These are phyloP conservation scores for Acrossocheilus wenchowensis DNA, from an alignment of 2,797 vertebrate species.

Conservation along the genomic window DNA sequence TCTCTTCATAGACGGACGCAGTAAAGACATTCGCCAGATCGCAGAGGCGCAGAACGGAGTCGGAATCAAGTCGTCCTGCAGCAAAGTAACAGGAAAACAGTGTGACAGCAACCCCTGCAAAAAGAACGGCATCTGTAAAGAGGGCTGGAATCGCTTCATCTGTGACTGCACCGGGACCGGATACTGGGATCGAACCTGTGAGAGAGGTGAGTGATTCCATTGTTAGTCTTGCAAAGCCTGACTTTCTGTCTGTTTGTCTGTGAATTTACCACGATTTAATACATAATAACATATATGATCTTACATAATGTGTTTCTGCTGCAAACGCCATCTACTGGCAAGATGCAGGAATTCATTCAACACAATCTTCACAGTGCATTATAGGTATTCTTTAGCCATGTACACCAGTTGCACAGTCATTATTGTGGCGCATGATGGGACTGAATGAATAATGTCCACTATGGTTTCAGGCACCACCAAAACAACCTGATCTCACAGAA, in stretches of 20 bases:
- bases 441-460: not conserved
- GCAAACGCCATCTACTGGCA: not conserved
- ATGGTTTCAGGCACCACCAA: not conserved
- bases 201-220: conserved; percentile 84
- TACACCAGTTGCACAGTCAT: not conserved
- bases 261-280: no score
- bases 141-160: conserved; percentile 97
- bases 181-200: conserved; percentile 93
- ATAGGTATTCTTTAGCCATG: not conserved
- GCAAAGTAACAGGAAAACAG: conserved; percentile 86
- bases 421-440: not conserved
- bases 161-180: conserved; percentile 94
- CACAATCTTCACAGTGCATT: not conserved
- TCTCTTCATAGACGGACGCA: conserved; percentile 94
- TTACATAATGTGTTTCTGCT: not conserved
- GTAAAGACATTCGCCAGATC: conserved; percentile 95
- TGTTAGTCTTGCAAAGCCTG: not conserved
- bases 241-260: not conserved
- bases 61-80: conserved; percentile 91
- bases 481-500: no score
- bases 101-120: conserved; percentile 94
- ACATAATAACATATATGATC: no score
- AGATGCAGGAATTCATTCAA: not conserved
- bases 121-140: conserved; percentile 91
- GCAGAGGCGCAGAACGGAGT: conserved; percentile 89